Conservation (phyloP, 2,888 invertebrate genomes). For the Tetragonisca angustula region DNA sequence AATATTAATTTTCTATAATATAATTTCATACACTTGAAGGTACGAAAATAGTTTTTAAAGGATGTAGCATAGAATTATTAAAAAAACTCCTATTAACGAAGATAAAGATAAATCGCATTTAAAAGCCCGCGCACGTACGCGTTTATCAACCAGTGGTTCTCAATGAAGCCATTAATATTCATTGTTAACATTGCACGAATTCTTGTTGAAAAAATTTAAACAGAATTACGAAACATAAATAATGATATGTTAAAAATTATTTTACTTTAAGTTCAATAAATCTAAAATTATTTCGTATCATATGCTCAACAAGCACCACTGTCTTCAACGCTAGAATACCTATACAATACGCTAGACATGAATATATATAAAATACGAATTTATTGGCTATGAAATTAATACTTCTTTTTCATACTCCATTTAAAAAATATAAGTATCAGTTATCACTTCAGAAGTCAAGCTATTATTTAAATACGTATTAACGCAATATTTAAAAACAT, state of each 20-base stretch:
- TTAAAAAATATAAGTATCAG: background rate
- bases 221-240: background rate
- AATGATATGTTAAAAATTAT: background rate
- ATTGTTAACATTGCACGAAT: background rate
- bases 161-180: slow-evolving; percentile 4
- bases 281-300: slow-evolving; percentile 34
- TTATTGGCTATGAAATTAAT: background rate
- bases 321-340: slow-evolving; percentile 1
- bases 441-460: background rate
- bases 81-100: background rate
- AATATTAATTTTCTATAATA: background rate
- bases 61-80: background rate
- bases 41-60: background rate
- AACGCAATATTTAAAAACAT: background rate
- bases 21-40: background rate
- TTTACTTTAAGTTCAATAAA: background rate
- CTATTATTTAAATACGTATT: background rate
- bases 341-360: background rate
- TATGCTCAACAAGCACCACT: slow-evolving; percentile 30
- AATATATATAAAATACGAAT: slow-evolving; percentile 3
- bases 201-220: slow-evolving; percentile 2
- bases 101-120: background rate
- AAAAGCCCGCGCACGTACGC: slow-evolving; percentile 23
- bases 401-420: background rate
- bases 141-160: slow-evolving; percentile 17